A percentile compares a stretch with the other conserved stretches of the same genome.
Evolutionary conservation across 2,888 invertebrate species (phyloP).

Genomic region (Leucophenga montana): DNA sequence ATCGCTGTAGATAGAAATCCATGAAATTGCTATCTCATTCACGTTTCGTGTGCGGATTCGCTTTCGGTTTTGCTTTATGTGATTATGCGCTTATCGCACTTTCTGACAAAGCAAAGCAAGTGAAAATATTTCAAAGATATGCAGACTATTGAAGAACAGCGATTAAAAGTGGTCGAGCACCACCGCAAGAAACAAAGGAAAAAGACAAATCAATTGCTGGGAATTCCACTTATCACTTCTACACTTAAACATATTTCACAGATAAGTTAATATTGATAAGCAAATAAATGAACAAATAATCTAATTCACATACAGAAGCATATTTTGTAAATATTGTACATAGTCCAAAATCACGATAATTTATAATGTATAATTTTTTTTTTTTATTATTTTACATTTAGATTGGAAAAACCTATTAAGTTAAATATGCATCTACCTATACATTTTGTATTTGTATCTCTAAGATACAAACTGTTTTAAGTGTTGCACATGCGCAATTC

Average conservation of each 20-base stretch:
- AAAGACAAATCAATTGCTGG: not conserved
- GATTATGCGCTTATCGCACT: not conserved
- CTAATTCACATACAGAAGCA: too few species aligned
- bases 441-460: too few species aligned
- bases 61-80: not conserved
- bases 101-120: conserved; percentile 1
- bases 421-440: too few species aligned
- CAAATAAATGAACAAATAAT: too few species aligned
- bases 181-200: too few species aligned
- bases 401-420: too few species aligned
- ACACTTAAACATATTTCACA: not conserved
- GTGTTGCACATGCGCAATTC: conserved; percentile 6
- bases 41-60: not conserved
- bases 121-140: conserved; percentile 11
- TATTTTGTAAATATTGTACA: too few species aligned
- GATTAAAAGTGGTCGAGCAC: not conserved
- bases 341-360: too few species aligned
- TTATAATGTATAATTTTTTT: not conserved
- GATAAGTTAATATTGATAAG: too few species aligned
- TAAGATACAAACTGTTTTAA: conserved; percentile 1
- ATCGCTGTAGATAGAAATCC: not conserved
- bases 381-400: too few species aligned
- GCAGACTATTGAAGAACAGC: not conserved
- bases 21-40: not conserved
- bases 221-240: conserved; percentile 12